Evolutionary conservation across 2,888 invertebrate species (phyloP), one percentile per base, ranked within the genome.

Genomic region (Drosophila kuntzei): DNA sequence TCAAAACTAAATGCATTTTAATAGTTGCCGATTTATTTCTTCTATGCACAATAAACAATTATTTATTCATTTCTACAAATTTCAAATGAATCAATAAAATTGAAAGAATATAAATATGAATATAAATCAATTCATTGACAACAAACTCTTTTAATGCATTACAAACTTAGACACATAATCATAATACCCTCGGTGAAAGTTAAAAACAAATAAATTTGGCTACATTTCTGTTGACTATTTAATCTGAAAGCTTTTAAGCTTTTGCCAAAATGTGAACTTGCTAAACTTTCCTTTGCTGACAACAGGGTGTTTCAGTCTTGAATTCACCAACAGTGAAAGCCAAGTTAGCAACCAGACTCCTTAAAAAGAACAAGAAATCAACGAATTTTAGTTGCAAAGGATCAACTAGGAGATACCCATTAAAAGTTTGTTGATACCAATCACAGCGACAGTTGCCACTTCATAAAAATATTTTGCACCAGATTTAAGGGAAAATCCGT

Each of bases 291-390:
- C 1, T 3, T 9, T 29, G 14, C 5, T 3, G n/a, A 11, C 9
- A 7, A 69, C 72, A 72, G 62, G 70, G 57, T 69, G 71, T 9
- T n/a, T 0, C 60, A 7, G 16, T 6, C n/a, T n/a, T 8, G n/a
- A 14, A 16, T 9, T 9, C 22, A 7, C 2, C 36, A 11, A 3
- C 6, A 29, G 18, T 8, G 6, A 25, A 14, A 75, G 70, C 36
- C 0, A 29, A 54, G 57, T 16, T 46, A 6, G 1, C 32, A 62
- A 69, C 72, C 76, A 20, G 43, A 25, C n/a, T 8, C 3, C 16
- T 12, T 12, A 12, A 20, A 27, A 27, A n/a, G 12, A 12, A 27
- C 14, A 14, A 7, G 22, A 12, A 20, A 8, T n/a, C n/a, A n/a
- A 3, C 2, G 0, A n/a, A 12, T 3, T 0, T 7, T 8, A 1